These are phyloP conservation scores for Geopemphigus sp. DNA, from an alignment of 1,140 invertebrate genomes.

Conservation along the genomic window DNA sequence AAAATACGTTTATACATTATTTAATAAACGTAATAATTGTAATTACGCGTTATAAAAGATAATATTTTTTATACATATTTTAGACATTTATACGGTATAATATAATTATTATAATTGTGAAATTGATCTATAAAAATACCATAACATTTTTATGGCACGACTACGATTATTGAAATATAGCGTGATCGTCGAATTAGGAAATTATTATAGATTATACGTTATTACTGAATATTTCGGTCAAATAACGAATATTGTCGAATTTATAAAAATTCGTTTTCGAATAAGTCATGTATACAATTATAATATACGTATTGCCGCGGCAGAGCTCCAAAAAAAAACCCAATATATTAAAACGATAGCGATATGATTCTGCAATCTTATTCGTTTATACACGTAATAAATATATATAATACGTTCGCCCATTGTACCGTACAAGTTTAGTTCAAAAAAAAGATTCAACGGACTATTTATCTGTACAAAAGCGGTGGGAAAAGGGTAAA, in stretches of 20 bases:
- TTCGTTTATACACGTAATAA: background rate
- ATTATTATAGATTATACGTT: background rate
- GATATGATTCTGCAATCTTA: background rate
- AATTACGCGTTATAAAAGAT: background rate
- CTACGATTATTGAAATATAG: background rate
- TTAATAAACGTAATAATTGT: no score
- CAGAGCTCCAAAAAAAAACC: no score
- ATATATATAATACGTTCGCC: background rate
- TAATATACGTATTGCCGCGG: no score
- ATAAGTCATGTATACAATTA: no score
- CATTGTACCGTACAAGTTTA: no score
- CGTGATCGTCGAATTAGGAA: background rate
- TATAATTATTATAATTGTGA: conserved; percentile 13
- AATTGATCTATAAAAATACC: conserved; percentile 20
- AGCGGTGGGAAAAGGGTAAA: conserved; percentile 1
- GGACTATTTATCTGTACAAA: conserved; percentile 20
- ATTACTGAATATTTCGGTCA: no score
- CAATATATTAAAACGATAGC: background rate
- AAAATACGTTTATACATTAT: background rate
- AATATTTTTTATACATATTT: background rate
- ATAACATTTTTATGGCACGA: background rate
- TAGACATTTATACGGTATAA: no score
- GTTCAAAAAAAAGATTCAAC: background rate
- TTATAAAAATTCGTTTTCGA: no score
- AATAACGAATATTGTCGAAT: no score